Conservation (phyloP, 2,888 invertebrate genomes). For the Thera britannica region DNA sequence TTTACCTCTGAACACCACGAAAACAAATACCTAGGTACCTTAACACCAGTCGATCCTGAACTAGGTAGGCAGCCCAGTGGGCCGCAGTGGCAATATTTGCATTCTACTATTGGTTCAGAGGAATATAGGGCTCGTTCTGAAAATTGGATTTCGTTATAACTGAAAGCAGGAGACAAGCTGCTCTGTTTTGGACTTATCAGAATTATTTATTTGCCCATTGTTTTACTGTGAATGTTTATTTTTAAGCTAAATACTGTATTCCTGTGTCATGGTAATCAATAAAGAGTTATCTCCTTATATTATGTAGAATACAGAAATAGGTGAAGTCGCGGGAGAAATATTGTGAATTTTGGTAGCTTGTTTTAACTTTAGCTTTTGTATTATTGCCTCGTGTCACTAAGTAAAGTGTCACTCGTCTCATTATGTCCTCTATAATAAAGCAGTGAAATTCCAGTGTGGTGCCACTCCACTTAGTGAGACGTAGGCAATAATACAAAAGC, state of each 20-base stretch:
- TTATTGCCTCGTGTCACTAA: too few species aligned
- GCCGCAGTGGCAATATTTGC: constrained; percentile 10
- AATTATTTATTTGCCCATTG: too few species aligned
- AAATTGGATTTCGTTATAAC: constrained; percentile 11
- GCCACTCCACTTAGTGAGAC: too few species aligned
- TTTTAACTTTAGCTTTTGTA: too few species aligned
- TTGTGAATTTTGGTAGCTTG: not conserved
- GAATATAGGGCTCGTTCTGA: not conserved
- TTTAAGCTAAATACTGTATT: too few species aligned
- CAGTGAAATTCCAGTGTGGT: too few species aligned
- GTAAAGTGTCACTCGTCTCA: too few species aligned
- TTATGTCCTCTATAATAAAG: too few species aligned
- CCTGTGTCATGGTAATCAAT: too few species aligned
- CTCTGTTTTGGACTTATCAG: not conserved
- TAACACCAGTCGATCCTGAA: not conserved
- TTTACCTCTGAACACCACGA: not conserved
- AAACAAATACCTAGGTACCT: not conserved
- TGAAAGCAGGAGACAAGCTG: not conserved
- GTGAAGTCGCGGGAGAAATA: not conserved
- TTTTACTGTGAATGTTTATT: too few species aligned
- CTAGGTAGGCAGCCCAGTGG: not conserved
- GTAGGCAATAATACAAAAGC: too few species aligned
- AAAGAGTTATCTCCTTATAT: too few species aligned
- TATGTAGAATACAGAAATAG: not conserved
- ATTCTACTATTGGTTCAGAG: constrained; percentile 2